Conservation (phyloP, 1,140 invertebrate species). For the Temnothorax curvispinosus region DNA sequence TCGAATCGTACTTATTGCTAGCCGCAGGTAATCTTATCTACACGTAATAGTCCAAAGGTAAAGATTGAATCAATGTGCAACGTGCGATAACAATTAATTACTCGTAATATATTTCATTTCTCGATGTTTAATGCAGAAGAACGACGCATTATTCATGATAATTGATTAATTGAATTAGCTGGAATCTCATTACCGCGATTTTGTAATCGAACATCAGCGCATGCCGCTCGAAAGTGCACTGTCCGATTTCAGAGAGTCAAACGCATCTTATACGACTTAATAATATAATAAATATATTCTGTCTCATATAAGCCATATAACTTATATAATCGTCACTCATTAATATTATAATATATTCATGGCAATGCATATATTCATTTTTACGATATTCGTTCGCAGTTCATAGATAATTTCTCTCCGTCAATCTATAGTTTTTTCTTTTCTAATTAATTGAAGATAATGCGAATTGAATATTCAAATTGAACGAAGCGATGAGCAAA, state of each 20-base stretch:
- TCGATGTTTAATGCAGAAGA: neutral
- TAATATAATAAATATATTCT: neutral
- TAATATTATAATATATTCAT: neutral
- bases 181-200: neutral
- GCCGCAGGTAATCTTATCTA: slow-evolving; percentile 17
- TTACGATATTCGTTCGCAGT: too few species aligned
- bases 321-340: neutral
- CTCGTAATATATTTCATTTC: neutral
- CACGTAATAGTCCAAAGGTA: slow-evolving; percentile 24
- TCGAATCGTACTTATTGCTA: neutral
- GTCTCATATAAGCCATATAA: neutral
- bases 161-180: neutral
- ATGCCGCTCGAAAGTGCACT: neutral
- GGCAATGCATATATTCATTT: neutral
- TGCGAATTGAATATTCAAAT: neutral
- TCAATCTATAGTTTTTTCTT: neutral
- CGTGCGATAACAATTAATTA: neutral
- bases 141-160: neutral
- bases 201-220: neutral
- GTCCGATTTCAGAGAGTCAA: neutral
- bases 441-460: neutral
- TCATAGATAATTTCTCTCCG: neutral
- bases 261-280: neutral
- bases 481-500: neutral
- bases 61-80: slow-evolving; percentile 13